A percentile compares a stretch with the other conserved stretches of the same genome.
These are phyloP conservation scores for Panagrolaimus sp. DNA, from an alignment of 1,140 invertebrate species.

Conservation along the genomic window DNA sequence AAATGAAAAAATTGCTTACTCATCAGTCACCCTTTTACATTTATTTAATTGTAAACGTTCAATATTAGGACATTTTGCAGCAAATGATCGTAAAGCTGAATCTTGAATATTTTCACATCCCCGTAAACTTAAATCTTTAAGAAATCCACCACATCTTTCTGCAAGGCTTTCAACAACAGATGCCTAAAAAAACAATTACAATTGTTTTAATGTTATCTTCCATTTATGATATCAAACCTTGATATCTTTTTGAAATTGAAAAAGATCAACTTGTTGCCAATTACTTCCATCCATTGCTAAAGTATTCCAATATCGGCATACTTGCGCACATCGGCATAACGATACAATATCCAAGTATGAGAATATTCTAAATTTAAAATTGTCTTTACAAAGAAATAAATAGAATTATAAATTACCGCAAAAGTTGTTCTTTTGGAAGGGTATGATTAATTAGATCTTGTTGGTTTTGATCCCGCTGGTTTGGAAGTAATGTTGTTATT, in stretches of 20 bases:
- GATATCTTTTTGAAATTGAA: constrained; percentile 94
- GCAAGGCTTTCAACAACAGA: constrained; percentile 96
- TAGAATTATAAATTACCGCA: constrained; percentile 42
- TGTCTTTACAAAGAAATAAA: neutral
- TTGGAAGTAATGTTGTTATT: constrained; percentile 51
- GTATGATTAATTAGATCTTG: constrained; percentile 51
- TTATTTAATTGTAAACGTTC: constrained; percentile 88
- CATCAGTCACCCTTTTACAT: constrained; percentile 91
- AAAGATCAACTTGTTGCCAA: constrained; percentile 96
- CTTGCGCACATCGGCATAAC: constrained; percentile 92
- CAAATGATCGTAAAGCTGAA: constrained; percentile 76
- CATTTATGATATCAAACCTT: too few species aligned
- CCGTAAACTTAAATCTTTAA: constrained; percentile 81
- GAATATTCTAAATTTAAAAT: constrained; percentile 71
- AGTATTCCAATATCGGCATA: constrained; percentile 85
- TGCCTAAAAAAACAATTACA: constrained; percentile 67
- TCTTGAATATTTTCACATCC: constrained; percentile 94
- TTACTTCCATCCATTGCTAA: constrained; percentile 95
- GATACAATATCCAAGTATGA: constrained; percentile 96
- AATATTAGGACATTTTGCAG: constrained; percentile 85
- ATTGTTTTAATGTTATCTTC: constrained; percentile 20
- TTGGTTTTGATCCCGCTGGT: constrained; percentile 27
- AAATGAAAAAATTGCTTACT: constrained; percentile 62
- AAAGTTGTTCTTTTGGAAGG: constrained; percentile 52
- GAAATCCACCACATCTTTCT: constrained; percentile 88